Conservation (phyloP, 2,888 invertebrate genomes). For the Sylvicola cinctus region DNA sequence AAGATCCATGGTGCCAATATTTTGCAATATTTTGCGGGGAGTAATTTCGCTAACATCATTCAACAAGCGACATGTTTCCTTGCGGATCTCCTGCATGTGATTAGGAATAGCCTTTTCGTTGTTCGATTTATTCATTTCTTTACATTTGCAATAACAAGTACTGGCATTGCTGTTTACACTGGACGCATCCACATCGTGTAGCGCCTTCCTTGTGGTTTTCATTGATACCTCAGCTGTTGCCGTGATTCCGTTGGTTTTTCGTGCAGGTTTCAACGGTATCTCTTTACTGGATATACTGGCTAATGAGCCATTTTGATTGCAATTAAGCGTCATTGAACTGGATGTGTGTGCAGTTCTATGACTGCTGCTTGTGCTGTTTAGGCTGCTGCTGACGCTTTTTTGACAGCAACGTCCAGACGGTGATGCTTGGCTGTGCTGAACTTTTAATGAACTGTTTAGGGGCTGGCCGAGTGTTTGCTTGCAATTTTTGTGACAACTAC, state of each 20-base stretch:
- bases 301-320: too few species aligned
- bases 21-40: constrained; percentile 5
- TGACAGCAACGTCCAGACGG: constrained; percentile 24
- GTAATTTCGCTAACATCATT: constrained; percentile 18
- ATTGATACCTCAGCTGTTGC: too few species aligned
- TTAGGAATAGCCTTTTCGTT: constrained; percentile 19
- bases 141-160: constrained; percentile 22
- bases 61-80: constrained; percentile 22
- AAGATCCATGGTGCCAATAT: constrained; percentile 6
- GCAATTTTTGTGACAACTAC: constrained; percentile 61
- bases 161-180: constrained; percentile 5
- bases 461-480: constrained; percentile 29
- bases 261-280: too few species aligned
- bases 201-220: too few species aligned
- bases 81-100: constrained; percentile 19
- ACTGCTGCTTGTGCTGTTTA: too few species aligned
- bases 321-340: too few species aligned
- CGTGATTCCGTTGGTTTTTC: too few species aligned
- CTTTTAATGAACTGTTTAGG: constrained; percentile 23
- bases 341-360: too few species aligned
- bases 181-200: too few species aligned
- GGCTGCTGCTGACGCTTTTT: constrained; percentile 1
- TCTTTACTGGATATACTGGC: too few species aligned
- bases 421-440: constrained; percentile 23
- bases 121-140: constrained; percentile 10